phyloP scores from a whole-genome alignment of 2,888 invertebrate species.

The Sesamia inferens region DNA sequence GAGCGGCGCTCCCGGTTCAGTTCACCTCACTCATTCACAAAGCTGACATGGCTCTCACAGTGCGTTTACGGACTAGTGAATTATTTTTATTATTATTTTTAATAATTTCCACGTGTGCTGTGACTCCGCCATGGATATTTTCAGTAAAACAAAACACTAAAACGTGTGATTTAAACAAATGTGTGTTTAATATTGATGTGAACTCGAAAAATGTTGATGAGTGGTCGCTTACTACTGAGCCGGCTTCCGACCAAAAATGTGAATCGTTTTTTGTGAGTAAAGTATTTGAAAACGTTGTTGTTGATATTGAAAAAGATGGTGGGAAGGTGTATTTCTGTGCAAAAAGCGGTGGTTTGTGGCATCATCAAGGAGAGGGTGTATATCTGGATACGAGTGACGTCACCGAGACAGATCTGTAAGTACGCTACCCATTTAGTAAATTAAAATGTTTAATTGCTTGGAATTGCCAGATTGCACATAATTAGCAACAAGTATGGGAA shows the following conservation, averaged over 20 bases:
- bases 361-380: slow-evolving; percentile 80
- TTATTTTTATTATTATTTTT: slow-evolving; percentile 85
- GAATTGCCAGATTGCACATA: slow-evolving; percentile 15
- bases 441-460: slow-evolving; percentile 42
- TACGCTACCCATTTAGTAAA: slow-evolving; percentile 51
- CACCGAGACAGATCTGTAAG: slow-evolving; percentile 77
- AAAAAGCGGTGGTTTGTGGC: slow-evolving; percentile 78
- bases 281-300: slow-evolving; percentile 65
- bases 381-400: slow-evolving; percentile 87
- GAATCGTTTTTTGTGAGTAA: slow-evolving; percentile 68
- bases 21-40: slow-evolving; percentile 63
- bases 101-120: slow-evolving; percentile 78
- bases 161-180: slow-evolving; percentile 75
- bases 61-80: slow-evolving; percentile 85
- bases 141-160: slow-evolving; percentile 75
- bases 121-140: slow-evolving; percentile 83
- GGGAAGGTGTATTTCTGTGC: slow-evolving; percentile 82
- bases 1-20: slow-evolving; percentile 50
- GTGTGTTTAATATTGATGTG: slow-evolving; percentile 81
- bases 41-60: slow-evolving; percentile 76
- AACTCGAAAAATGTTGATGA: slow-evolving; percentile 71
- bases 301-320: slow-evolving; percentile 71
- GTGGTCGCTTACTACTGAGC: slow-evolving; percentile 82
- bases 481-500: slow-evolving; percentile 11
- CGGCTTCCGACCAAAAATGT: slow-evolving; percentile 70